Evolutionary conservation across 2,888 invertebrate species (phyloP).

Genomic region (Acanthoscelides obtectus): DNA sequence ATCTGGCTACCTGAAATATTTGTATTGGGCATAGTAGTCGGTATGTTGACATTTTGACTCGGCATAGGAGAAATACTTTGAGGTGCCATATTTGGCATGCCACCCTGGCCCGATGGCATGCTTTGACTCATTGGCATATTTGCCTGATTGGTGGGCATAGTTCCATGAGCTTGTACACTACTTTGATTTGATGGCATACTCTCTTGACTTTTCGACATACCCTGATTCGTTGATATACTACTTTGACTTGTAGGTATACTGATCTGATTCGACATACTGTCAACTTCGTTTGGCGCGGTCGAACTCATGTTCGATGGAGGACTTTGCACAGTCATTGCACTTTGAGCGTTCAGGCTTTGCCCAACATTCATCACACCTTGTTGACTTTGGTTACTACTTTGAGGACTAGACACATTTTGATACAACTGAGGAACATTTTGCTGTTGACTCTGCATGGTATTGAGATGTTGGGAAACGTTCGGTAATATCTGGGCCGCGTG

Average conservation of each 20-base stretch:
- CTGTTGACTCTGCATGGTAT: constrained; percentile 12
- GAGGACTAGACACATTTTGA: constrained; percentile 11
- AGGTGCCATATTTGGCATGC: not conserved
- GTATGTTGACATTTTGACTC: not conserved
- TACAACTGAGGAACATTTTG: not conserved
- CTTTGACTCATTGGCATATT: not conserved
- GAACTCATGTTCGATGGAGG: constrained; percentile 2
- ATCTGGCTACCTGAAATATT: constrained; percentile 4
- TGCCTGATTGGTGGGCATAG: not conserved
- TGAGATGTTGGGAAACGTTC: constrained; percentile 22
- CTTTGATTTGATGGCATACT: constrained; percentile 1
- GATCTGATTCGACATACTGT: not conserved
- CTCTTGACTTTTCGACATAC: constrained; percentile 2
- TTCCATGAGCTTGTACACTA: constrained; percentile 7
- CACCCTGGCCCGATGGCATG: constrained; percentile 3
- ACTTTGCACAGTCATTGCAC: constrained; percentile 7
- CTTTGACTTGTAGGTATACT: not conserved
- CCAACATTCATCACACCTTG: not conserved
- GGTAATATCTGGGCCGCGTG: constrained; percentile 19
- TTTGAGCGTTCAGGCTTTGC: not conserved
- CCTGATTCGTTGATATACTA: constrained; percentile 8
- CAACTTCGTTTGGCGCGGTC: not conserved
- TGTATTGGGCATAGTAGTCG: not conserved
- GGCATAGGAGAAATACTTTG: constrained; percentile 1
- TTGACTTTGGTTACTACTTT: constrained; percentile 3